A percentile compares a stretch with the other conserved stretches of the same genome.
Evolutionary conservation across 2,888 invertebrate genomes (phyloP).

Genomic region (Pyrochroa serraticornis): DNA sequence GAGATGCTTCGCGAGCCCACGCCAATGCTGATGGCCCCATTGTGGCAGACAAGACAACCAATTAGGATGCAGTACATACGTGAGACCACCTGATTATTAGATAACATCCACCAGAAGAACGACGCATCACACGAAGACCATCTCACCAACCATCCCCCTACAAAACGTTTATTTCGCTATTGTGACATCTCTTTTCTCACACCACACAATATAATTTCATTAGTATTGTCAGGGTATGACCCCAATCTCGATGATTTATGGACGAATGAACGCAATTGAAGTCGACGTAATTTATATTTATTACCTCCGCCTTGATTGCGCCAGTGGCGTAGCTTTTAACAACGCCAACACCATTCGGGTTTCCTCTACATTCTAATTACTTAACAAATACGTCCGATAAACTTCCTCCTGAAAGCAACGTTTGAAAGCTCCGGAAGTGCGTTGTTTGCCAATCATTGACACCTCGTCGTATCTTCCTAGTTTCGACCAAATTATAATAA

Average conservation of each 20-base stretch:
- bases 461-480: no score
- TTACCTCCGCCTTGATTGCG: constrained; percentile 7
- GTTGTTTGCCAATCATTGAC: no score
- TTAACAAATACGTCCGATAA: no score
- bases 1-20: constrained; percentile 12
- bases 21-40: constrained; percentile 12
- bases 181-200: constrained; percentile 41
- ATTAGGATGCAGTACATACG: constrained; percentile 44
- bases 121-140: background rate
- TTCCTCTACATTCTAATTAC: no score
- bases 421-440: no score
- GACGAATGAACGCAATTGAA: constrained; percentile 44
- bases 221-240: constrained; percentile 38
- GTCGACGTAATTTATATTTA: constrained; percentile 50
- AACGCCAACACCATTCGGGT: no score
- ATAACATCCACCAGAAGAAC: constrained; percentile 30
- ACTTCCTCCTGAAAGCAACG: no score
- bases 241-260: constrained; percentile 47
- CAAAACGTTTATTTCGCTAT: constrained; percentile 27
- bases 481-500: no score
- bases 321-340: no score
- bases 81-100: constrained; percentile 38
- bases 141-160: no score
- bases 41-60: constrained; percentile 30
- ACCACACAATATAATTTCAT: constrained; percentile 37